These are phyloP conservation scores for Nephrotoma flavescens DNA, from an alignment of 2,888 invertebrate species.

Conservation along the genomic window DNA sequence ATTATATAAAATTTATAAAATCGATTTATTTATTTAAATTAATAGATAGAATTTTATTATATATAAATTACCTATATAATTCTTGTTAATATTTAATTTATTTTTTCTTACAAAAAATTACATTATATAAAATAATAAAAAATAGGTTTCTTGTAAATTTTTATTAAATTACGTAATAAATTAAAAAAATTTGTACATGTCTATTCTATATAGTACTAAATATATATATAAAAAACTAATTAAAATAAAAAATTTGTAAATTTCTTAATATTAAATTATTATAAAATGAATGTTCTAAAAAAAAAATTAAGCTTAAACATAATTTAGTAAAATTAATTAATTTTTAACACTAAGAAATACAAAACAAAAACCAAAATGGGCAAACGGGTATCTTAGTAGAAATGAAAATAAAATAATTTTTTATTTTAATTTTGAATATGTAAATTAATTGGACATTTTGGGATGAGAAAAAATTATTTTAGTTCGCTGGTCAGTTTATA, in stretches of 20 bases:
- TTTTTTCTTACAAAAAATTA: not conserved
- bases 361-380: not conserved
- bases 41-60: not conserved
- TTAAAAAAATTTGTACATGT: not conserved
- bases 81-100: not conserved
- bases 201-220: not conserved
- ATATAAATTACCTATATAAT: not conserved
- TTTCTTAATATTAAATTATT: not conserved
- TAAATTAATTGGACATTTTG: not conserved
- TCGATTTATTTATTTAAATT: not conserved
- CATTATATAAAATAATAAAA: not conserved
- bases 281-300: not conserved
- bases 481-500: not conserved
- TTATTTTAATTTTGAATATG: not conserved
- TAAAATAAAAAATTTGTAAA: not conserved
- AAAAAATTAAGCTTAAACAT: not conserved
- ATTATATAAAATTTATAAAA: not conserved
- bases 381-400: not conserved
- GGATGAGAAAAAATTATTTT: not conserved
- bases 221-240: no score
- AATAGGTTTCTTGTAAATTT: not conserved
- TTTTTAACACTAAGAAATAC: not conserved
- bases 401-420: not conserved
- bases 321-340: not conserved
- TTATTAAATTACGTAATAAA: not conserved